Evolutionary conservation across 2,888 invertebrate species (phyloP), one percentile per base, ranked within the genome.

Genomic region (Eupelmus urozonus): DNA sequence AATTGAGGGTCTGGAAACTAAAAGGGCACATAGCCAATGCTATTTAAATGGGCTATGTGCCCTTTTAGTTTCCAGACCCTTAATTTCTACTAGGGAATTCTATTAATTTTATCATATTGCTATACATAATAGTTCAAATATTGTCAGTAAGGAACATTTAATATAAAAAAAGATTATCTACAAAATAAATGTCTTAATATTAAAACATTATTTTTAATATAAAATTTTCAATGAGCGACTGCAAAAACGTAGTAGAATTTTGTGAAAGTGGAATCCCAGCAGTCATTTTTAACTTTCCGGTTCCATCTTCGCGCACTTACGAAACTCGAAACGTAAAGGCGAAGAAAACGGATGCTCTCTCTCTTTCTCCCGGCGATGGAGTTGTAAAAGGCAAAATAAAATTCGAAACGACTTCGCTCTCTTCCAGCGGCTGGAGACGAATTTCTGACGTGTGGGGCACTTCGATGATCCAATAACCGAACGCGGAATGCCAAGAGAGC

Each of bases 391-490:
- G 72, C 40, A 59, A 57, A 71, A 65, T 63, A 76, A 27, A 72
- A 77, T 70, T 34, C 53, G 59, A 65, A 66, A 72, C 29, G 65
- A 57, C 20, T n/a, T 57, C 34, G 9, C n/a, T 4, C 57, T 27
- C 27, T 16, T 9, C 40, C 13, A n/a, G 18, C 20, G 16, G 20
- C 11, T 25, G 20, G 11, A 57, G 59, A 53, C 59, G 72, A 72
- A 72, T 78, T 62, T 78, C 53, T 59, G 76, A 69, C 74, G 42
- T 45, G 42, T 5, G 25, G 42, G 55, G 72, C 67, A 73, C 60
- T 78, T 60, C 2, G 59, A 27, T 60, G 60, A 78, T 78, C 72
- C 78, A 73, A 78, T 76, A 78, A 67, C 42, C 57, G 78, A 73
- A 62, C 73, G 67, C 16, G 23, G 20, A 53, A 55, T 34, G 59